These are phyloP conservation scores for Pongo pygmaeus DNA, from an alignment of 2,113 vertebrate species.

Conservation along the genomic window DNA sequence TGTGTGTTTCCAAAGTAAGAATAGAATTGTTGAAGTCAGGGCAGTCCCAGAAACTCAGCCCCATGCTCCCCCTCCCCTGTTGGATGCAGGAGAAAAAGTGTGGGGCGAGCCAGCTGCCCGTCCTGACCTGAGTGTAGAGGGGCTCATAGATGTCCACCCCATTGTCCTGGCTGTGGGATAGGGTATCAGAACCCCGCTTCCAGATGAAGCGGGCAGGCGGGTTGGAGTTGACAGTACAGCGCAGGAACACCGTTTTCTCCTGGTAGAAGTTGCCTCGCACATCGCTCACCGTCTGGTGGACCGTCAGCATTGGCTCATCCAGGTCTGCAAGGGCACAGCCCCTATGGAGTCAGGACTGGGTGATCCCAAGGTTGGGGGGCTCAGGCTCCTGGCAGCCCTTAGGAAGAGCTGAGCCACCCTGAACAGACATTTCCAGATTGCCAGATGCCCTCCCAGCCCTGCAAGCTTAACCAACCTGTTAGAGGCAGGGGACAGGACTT, in stretches of 20 bases:
- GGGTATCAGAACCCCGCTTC: slow-evolving; percentile 90
- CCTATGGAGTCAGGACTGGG: neutral
- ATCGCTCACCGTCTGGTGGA: slow-evolving; percentile 98
- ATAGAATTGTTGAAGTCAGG: neutral
- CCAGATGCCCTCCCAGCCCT: neutral
- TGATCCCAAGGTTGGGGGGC: too few species aligned
- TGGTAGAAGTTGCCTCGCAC: slow-evolving; percentile 98
- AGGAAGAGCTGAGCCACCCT: neutral
- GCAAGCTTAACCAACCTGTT: neutral
- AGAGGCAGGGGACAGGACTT: neutral
- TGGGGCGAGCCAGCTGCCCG: neutral
- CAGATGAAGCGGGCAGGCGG: slow-evolving; percentile 98
- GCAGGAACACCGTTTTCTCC: slow-evolving; percentile 98
- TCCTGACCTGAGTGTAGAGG: slow-evolving; percentile 94
- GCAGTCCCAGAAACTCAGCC: neutral
- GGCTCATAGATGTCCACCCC: slow-evolving; percentile 99
- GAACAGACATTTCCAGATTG: neutral
- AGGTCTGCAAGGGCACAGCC: slow-evolving; percentile 87
- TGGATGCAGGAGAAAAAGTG: neutral
- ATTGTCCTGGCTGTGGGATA: slow-evolving; percentile 98
- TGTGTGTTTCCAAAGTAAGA: neutral
- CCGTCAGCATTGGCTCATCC: slow-evolving; percentile 94
- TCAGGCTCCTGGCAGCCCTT: neutral
- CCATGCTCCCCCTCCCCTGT: neutral
- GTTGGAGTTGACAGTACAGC: slow-evolving; percentile 98